Evolutionary conservation across 2,113 vertebrate species (phyloP).

Genomic region (western clawed frog (Xenopus tropicalis)): DNA sequence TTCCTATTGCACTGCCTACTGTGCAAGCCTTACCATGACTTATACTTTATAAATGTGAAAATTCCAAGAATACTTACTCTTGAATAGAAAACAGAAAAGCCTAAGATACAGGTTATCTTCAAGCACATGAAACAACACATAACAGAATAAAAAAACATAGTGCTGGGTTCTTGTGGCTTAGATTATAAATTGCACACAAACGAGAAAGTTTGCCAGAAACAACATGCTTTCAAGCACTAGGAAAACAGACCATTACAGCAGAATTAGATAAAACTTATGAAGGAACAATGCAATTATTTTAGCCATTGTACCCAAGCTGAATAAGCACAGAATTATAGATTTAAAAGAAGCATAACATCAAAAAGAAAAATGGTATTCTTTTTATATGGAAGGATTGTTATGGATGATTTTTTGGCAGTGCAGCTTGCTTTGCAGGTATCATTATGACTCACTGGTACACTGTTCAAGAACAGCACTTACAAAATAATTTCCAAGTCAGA

Average conservation of each 20-base stretch:
- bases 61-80: constrained; percentile 44
- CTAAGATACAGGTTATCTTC: constrained; percentile 44
- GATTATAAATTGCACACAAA: neutral
- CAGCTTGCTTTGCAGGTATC: neutral
- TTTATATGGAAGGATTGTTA: neutral
- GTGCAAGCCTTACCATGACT: constrained; percentile 47
- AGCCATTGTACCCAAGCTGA: neutral
- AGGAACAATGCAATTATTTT: neutral
- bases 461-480: neutral
- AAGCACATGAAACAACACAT: constrained; percentile 26
- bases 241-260: neutral
- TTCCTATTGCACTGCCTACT: constrained; percentile 41
- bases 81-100: constrained; percentile 35
- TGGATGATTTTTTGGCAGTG: neutral
- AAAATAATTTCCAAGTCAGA: neutral
- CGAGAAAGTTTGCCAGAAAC: neutral
- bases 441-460: neutral
- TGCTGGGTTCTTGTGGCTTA: neutral
- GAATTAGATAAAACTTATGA: neutral
- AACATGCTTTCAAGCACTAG: too few relatives aligned
- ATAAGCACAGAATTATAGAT: too few relatives aligned
- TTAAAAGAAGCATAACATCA: too few relatives aligned
- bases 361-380: too few relatives aligned
- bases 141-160: neutral
- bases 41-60: constrained; percentile 46